Conservation (phyloP, 2,113 vertebrate genomes). For the Hiodon tergisus region DNA sequence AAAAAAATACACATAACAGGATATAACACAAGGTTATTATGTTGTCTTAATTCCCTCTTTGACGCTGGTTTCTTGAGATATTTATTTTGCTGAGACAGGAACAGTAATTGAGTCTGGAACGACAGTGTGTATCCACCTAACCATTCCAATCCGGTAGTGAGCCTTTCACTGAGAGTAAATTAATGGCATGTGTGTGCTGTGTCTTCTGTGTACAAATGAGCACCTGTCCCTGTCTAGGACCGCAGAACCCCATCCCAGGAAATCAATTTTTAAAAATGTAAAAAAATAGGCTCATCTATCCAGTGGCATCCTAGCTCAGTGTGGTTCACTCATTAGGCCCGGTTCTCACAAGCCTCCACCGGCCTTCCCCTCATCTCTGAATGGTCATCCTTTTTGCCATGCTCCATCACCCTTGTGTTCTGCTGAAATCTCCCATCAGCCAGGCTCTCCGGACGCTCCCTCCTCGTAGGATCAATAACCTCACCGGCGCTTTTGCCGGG, state of each 20-base stretch:
- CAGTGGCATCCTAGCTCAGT: background rate
- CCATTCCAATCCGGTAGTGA: background rate
- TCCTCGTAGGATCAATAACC: constrained; percentile 6
- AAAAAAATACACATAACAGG: background rate
- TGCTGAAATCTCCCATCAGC: constrained; percentile 3
- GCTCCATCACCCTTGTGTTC: background rate
- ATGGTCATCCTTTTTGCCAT: no score
- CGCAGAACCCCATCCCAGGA: background rate
- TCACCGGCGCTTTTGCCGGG: constrained; percentile 1
- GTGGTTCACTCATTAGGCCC: constrained; percentile 1
- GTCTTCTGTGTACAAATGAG: constrained; percentile 6
- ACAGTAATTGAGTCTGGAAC: constrained; percentile 8
- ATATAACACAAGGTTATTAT: background rate
- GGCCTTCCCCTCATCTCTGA: background rate
- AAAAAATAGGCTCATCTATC: constrained; percentile 5
- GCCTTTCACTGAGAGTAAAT: constrained; percentile 1
- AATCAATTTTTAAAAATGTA: background rate
- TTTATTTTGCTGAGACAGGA: background rate
- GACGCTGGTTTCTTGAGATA: background rate
- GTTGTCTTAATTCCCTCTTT: background rate
- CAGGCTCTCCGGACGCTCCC: background rate
- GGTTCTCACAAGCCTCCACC: background rate
- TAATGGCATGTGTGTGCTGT: background rate
- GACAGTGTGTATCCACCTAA: background rate
- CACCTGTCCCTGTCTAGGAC: no score